phyloP scores from a whole-genome alignment of 2,113 vertebrate species.

The Saiga tatarica region DNA sequence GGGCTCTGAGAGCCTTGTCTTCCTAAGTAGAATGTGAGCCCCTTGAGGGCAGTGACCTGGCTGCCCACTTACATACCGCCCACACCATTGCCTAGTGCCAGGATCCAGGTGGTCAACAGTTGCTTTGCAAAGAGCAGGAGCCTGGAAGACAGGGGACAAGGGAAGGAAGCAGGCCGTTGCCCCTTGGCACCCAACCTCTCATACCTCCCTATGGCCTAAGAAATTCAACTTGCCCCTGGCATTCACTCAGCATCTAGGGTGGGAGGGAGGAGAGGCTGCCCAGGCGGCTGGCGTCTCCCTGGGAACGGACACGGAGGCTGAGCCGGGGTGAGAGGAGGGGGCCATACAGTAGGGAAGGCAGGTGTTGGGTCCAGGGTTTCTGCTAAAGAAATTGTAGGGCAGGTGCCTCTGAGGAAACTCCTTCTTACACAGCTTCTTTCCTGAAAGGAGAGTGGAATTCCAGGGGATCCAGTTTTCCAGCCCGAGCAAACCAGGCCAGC shows the following conservation, averaged over 20 bases:
- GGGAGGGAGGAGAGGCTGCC: too few species aligned
- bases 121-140: slow-evolving; percentile 17
- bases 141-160: background rate
- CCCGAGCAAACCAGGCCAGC: background rate
- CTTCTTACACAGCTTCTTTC: slow-evolving; percentile 25
- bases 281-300: background rate
- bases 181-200: background rate
- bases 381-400: slow-evolving; percentile 38
- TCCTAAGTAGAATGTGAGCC: background rate
- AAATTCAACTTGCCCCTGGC: background rate
- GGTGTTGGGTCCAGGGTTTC: background rate
- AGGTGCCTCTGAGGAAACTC: background rate
- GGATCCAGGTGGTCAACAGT: background rate
- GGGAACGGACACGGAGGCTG: background rate
- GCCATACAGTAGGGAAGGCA: background rate
- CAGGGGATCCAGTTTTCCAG: background rate
- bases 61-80: background rate
- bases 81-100: background rate
- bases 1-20: background rate
- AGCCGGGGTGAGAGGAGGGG: too few species aligned
- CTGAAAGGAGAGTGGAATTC: background rate
- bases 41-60: background rate
- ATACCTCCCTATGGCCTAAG: background rate
- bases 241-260: background rate
- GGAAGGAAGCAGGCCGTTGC: background rate